These are phyloP conservation scores for Microctonus brassicae DNA, from an alignment of 2,888 invertebrate species.

Conservation along the genomic window DNA sequence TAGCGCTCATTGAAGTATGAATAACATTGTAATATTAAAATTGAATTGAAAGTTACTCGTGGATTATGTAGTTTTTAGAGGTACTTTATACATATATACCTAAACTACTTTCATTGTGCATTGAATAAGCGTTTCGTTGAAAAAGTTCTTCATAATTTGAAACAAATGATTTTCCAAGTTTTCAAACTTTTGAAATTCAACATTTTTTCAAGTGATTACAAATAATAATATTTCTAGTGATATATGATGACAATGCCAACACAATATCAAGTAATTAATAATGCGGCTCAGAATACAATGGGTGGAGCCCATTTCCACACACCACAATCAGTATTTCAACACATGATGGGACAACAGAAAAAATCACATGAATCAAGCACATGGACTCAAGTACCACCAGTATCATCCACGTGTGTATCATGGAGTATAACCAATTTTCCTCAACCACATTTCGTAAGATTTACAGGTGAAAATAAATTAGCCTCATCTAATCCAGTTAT, in stretches of 20 bases:
- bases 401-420: conserved; percentile 62
- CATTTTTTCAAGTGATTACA: not conserved
- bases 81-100: too few relatives aligned
- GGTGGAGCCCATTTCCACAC: conserved; percentile 63
- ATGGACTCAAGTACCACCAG: conserved; percentile 56
- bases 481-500: conserved; percentile 40
- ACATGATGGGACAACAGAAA: conserved; percentile 62
- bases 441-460: conserved; percentile 60
- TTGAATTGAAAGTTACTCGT: too few relatives aligned
- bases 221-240: not conserved
- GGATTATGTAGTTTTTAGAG: too few relatives aligned
- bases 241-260: conserved; percentile 43
- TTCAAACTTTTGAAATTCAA: not conserved
- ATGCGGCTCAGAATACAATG: conserved; percentile 57
- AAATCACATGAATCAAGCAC: conserved; percentile 52
- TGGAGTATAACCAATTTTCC: conserved; percentile 60
- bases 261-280: conserved; percentile 47
- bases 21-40: too few relatives aligned
- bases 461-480: conserved; percentile 57
- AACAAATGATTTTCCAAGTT: too few relatives aligned
- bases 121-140: too few relatives aligned
- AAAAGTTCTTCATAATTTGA: too few relatives aligned
- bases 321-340: conserved; percentile 65
- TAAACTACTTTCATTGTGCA: too few relatives aligned
- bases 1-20: too few relatives aligned